A percentile compares a stretch with the other conserved stretches of the same genome.
Evolutionary conservation across 2,888 invertebrate genomes (phyloP).

Genomic region (Criorhina ranunculi): DNA sequence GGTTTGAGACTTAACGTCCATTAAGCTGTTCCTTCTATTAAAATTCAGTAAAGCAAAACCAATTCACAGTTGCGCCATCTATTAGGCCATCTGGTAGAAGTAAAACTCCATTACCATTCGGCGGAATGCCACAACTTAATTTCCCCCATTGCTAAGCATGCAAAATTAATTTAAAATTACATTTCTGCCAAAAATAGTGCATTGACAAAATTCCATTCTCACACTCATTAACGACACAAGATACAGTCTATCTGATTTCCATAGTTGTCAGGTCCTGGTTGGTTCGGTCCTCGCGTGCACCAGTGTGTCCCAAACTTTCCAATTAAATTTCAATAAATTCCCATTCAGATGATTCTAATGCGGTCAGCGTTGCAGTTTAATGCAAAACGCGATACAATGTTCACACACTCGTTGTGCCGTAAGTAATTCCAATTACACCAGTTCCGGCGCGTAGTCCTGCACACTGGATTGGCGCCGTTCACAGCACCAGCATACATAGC

Average conservation of each 20-base stretch:
- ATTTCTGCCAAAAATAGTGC: constrained; percentile 2
- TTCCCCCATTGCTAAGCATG: constrained; percentile 5
- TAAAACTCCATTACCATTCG: no score
- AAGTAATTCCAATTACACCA: constrained; percentile 63
- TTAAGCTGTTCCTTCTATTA: no score
- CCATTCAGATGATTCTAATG: constrained; percentile 43
- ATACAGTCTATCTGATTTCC: constrained; percentile 19
- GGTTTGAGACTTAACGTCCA: no score
- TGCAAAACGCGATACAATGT: constrained; percentile 44
- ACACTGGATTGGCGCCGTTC: background rate
- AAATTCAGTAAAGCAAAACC: no score
- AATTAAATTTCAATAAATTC: constrained; percentile 69
- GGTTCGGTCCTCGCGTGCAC: background rate
- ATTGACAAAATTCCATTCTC: constrained; percentile 3
- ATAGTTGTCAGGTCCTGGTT: background rate
- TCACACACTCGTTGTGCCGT: constrained; percentile 25
- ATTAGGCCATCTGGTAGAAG: background rate
- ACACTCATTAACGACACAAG: constrained; percentile 25
- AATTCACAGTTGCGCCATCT: background rate
- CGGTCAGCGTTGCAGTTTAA: constrained; percentile 41
- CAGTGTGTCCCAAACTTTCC: constrained; percentile 51
- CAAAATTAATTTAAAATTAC: constrained; percentile 44
- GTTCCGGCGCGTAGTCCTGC: background rate
- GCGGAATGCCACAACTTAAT: background rate
- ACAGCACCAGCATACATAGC: constrained; percentile 9